These are phyloP conservation scores for Hypomesus transpacificus DNA, from an alignment of 2,113 vertebrate genomes.

Conservation along the genomic window DNA sequence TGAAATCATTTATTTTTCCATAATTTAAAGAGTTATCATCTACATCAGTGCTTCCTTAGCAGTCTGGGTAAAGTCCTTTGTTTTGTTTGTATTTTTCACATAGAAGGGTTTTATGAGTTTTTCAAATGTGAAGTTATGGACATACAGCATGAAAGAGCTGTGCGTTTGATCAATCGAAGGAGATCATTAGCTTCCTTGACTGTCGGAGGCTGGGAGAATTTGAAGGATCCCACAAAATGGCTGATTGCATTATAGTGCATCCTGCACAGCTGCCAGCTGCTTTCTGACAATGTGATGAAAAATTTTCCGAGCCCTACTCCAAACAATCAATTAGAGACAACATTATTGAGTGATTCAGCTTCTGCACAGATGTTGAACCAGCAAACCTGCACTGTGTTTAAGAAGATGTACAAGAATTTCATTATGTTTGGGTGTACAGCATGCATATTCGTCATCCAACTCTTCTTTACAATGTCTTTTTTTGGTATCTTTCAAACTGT, in stretches of 20 bases:
- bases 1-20: too few relatives aligned
- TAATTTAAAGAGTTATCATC: too few relatives aligned
- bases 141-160: constrained; percentile 10
- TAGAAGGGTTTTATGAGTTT: too few relatives aligned
- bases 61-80: too few relatives aligned
- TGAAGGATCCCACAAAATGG: constrained; percentile 39
- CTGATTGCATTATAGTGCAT: constrained; percentile 54
- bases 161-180: constrained; percentile 35
- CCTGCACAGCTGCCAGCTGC: constrained; percentile 62
- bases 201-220: constrained; percentile 15
- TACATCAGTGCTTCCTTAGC: too few relatives aligned
- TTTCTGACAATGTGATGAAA: constrained; percentile 61
- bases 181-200: constrained; percentile 36
- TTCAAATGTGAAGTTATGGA: too few relatives aligned
- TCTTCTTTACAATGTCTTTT: too few relatives aligned
- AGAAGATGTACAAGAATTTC: too few relatives aligned
- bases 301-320: constrained; percentile 53
- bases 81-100: too few relatives aligned
- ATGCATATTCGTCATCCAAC: too few relatives aligned
- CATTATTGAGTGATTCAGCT: constrained; percentile 50
- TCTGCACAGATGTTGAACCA: constrained; percentile 46
- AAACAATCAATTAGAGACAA: constrained; percentile 60
- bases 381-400: background rate
- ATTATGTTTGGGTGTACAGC: too few relatives aligned
- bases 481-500: too few relatives aligned